Evolutionary conservation across 2,113 vertebrate species (phyloP).

Genomic region (Petrocephalus zakoni): DNA sequence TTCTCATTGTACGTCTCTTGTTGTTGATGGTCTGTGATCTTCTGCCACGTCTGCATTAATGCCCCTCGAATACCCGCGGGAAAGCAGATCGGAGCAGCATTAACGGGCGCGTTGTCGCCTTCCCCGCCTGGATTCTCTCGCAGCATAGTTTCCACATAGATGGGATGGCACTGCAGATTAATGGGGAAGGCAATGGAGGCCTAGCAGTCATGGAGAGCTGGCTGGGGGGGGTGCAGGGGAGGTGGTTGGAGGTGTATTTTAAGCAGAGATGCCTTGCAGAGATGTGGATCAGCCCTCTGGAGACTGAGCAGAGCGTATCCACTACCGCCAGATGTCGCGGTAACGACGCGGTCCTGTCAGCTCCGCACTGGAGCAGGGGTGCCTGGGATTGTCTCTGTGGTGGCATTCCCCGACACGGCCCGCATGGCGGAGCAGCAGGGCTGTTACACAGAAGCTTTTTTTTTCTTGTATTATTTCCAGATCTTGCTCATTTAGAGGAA

Average conservation of each 20-base stretch:
- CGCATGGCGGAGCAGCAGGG: neutral
- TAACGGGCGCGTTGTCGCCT: neutral
- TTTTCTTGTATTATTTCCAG: neutral
- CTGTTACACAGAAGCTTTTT: neutral
- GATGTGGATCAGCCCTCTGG: constrained; percentile 9
- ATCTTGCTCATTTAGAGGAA: constrained; percentile 1
- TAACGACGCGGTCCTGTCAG: neutral
- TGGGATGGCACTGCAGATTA: neutral
- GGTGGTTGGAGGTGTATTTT: neutral
- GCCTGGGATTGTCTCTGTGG: neutral
- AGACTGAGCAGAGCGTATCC: neutral
- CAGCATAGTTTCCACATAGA: constrained; percentile 1
- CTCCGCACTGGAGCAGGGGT: neutral
- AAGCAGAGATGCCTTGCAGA: neutral
- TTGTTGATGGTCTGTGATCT: neutral
- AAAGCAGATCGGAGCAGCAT: neutral
- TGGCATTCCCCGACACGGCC: neutral
- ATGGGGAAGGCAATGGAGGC: neutral
- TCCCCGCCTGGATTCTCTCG: neutral
- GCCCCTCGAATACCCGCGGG: neutral
- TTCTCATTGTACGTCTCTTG: neutral
- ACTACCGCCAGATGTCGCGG: neutral
- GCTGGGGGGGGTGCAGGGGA: neutral
- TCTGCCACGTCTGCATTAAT: neutral
- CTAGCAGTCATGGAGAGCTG: neutral